A percentile compares a stretch with the other conserved stretches of the same genome.
Conservation (phyloP, 2,888 invertebrate species). For the Adelphocoris suturalis region DNA sequence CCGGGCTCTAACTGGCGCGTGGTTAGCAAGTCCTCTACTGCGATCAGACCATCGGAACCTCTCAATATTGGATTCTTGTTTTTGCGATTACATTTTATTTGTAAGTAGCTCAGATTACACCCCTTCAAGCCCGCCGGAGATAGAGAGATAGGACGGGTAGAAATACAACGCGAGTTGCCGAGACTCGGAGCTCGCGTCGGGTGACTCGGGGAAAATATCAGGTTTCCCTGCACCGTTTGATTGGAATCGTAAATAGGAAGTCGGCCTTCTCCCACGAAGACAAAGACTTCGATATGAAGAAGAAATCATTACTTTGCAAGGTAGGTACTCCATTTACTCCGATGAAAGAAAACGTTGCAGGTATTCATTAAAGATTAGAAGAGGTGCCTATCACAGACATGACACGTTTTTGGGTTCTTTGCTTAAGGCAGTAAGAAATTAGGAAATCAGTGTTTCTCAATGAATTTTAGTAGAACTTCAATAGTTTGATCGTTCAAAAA, state of each 20-base stretch:
- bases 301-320: neutral
- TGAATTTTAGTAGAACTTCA: too few relatives aligned
- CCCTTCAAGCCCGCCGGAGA: neutral
- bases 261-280: neutral
- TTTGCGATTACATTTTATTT: neutral
- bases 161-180: neutral
- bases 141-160: neutral
- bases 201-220: neutral
- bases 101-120: neutral
- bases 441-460: too few relatives aligned
- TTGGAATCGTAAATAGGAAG: neutral
- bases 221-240: neutral
- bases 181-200: neutral
- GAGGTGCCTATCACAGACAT: too few relatives aligned
- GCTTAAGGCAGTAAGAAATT: too few relatives aligned
- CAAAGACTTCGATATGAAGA: neutral
- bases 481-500: too few relatives aligned
- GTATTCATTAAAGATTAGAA: too few relatives aligned
- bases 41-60: neutral
- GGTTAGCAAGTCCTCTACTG: neutral
- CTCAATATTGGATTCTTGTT: neutral
- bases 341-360: too few relatives aligned
- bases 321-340: too few relatives aligned
- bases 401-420: too few relatives aligned
- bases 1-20: neutral